A percentile compares a stretch with the other conserved stretches of the same genome.
phyloP scores from a whole-genome alignment of 2,888 invertebrate genomes.

The Leptinotarsa rubiginosa region DNA sequence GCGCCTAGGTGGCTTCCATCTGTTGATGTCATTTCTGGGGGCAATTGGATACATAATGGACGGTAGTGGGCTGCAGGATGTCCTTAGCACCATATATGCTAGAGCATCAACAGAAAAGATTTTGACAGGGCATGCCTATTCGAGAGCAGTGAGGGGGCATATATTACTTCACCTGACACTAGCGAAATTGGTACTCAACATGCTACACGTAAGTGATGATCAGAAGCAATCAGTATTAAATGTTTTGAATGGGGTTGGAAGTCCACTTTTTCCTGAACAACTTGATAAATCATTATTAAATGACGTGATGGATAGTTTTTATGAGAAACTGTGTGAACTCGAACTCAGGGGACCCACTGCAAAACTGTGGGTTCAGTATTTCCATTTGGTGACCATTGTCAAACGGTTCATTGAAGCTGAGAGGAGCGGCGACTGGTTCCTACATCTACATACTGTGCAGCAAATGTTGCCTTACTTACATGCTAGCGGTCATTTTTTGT shows the following conservation, averaged over 20 bases:
- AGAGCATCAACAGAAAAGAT: conserved; percentile 41
- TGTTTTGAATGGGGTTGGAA: conserved; percentile 13
- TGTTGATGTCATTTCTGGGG: conserved; percentile 59
- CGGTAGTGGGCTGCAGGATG: conserved; percentile 56
- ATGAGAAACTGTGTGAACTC: conserved; percentile 20
- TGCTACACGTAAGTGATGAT: not conserved
- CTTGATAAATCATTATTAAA: conserved; percentile 19
- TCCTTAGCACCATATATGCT: conserved; percentile 33
- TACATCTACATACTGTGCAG: conserved; percentile 38
- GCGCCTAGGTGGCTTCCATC: conserved; percentile 51
- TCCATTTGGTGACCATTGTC: conserved; percentile 21
- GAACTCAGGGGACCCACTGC: conserved; percentile 15
- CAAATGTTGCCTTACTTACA: conserved; percentile 38
- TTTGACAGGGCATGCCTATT: conserved; percentile 21
- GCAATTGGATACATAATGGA: conserved; percentile 60
- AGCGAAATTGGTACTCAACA: not conserved
- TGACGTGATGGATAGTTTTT: conserved; percentile 15
- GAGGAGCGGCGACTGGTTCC: conserved; percentile 46
- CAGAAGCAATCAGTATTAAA: conserved; percentile 13
- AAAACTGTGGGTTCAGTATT: conserved; percentile 31
- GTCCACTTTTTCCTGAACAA: conserved; percentile 14
- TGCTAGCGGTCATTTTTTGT: conserved; percentile 32
- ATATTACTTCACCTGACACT: not conserved
- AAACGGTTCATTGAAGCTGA: conserved; percentile 27
- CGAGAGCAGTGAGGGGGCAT: conserved; percentile 5